Evolutionary conservation across 2,113 vertebrate genomes (phyloP).

Genomic region (Cinclus mexicanus): DNA sequence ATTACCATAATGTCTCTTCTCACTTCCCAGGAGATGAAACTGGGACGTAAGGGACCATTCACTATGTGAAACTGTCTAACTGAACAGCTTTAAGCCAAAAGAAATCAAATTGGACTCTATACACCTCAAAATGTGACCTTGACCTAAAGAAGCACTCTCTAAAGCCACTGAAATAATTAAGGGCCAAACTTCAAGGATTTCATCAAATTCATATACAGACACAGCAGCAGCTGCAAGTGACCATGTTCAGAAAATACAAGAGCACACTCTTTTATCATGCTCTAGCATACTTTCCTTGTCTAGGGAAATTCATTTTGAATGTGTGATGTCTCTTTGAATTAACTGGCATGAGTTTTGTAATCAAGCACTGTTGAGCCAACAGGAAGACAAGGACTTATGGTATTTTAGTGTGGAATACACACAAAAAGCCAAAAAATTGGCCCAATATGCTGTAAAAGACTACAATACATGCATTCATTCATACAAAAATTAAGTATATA

Average conservation of each 20-base stretch:
- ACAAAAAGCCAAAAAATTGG: neutral
- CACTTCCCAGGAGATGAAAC: neutral
- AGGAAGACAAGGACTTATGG: neutral
- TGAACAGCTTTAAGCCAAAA: neutral
- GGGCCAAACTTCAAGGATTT: neutral
- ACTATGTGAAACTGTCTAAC: neutral
- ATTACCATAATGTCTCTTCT: neutral
- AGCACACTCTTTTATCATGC: neutral
- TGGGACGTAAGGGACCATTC: neutral
- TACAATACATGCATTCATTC: neutral
- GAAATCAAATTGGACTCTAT: neutral
- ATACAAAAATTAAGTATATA: conserved; percentile 34
- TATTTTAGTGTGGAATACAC: neutral
- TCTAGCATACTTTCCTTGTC: neutral
- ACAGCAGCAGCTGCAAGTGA: neutral
- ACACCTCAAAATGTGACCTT: neutral
- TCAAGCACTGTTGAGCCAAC: conserved; percentile 51
- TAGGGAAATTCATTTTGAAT: neutral
- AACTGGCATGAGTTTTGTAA: conserved; percentile 19
- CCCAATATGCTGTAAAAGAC: neutral
- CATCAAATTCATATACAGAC: neutral
- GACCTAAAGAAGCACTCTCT: neutral
- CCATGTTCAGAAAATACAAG: neutral
- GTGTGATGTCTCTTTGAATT: conserved; percentile 4
- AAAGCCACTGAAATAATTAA: neutral